Conservation (phyloP, 2,113 vertebrate species). For the Burhinus oedicnemus region DNA sequence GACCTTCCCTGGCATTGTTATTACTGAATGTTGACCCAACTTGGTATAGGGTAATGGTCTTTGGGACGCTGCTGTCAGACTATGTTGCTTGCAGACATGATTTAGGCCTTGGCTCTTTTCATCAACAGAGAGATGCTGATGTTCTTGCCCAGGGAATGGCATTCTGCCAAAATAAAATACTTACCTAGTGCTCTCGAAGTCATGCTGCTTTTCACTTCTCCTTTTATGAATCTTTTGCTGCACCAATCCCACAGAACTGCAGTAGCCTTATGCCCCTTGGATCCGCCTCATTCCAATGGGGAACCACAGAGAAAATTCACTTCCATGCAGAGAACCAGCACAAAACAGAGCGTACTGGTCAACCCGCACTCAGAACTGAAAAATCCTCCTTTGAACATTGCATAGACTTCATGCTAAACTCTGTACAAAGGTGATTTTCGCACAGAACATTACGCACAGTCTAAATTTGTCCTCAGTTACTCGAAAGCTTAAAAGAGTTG, state of each 20-base stretch:
- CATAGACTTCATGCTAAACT: background rate
- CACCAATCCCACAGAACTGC: background rate
- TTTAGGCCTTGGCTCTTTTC: background rate
- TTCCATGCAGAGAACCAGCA: background rate
- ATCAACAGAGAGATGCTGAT: background rate
- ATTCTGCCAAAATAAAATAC: background rate
- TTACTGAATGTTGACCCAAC: background rate
- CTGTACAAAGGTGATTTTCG: conserved; percentile 10
- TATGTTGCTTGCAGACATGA: background rate
- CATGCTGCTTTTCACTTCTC: background rate
- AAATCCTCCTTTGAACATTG: background rate
- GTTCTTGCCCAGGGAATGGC: background rate
- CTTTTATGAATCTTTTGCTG: background rate
- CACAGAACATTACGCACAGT: background rate
- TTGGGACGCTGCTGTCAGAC: background rate
- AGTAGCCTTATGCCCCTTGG: background rate
- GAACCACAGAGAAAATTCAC: background rate
- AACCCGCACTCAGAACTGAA: background rate
- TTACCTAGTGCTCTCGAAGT: background rate
- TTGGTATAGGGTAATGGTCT: background rate
- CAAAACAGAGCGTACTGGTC: background rate
- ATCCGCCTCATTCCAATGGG: accelerated
- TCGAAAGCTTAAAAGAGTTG: background rate
- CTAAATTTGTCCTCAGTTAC: background rate
- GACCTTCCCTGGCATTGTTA: background rate